These are phyloP conservation scores for Labeo calbasu DNA, from an alignment of 2,797 vertebrate genomes.

Conservation along the genomic window DNA sequence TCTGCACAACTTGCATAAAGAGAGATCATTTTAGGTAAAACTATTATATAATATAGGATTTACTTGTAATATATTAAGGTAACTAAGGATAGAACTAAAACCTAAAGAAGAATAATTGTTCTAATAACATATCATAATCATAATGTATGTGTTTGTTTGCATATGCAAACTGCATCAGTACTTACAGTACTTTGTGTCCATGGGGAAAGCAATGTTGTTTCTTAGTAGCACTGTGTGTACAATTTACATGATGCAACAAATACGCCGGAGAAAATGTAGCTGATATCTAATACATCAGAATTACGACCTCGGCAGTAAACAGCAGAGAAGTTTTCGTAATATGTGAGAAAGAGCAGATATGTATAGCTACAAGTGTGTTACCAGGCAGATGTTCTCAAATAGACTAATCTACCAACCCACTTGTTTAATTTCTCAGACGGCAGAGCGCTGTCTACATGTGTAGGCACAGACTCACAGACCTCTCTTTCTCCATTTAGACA, in stretches of 20 bases:
- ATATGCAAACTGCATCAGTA: slow-evolving; percentile 5
- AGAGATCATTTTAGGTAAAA: slow-evolving; percentile 3
- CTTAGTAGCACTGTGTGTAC: background rate
- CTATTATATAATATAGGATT: background rate
- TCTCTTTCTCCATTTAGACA: slow-evolving; percentile 38
- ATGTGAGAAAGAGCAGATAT: background rate
- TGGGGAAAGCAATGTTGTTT: background rate
- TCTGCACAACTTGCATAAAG: background rate
- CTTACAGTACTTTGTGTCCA: background rate
- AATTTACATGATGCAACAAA: background rate
- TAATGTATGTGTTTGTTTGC: slow-evolving; percentile 21
- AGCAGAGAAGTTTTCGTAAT: background rate
- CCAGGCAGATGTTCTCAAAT: slow-evolving; percentile 18
- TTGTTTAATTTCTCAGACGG: slow-evolving; percentile 16
- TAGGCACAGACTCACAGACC: slow-evolving; percentile 28
- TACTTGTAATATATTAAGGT: background rate
- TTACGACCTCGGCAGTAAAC: background rate
- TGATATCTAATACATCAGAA: background rate
- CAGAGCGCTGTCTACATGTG: slow-evolving; percentile 20
- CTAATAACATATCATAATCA: slow-evolving; percentile 13
- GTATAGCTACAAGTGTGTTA: slow-evolving; percentile 18
- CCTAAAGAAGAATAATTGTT: slow-evolving; percentile 24
- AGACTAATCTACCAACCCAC: slow-evolving; percentile 8
- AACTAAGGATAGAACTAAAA: slow-evolving; percentile 13
- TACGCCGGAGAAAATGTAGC: background rate